These are phyloP conservation scores for Hybognathus amarus DNA, from an alignment of 2,797 vertebrate species.

Conservation along the genomic window DNA sequence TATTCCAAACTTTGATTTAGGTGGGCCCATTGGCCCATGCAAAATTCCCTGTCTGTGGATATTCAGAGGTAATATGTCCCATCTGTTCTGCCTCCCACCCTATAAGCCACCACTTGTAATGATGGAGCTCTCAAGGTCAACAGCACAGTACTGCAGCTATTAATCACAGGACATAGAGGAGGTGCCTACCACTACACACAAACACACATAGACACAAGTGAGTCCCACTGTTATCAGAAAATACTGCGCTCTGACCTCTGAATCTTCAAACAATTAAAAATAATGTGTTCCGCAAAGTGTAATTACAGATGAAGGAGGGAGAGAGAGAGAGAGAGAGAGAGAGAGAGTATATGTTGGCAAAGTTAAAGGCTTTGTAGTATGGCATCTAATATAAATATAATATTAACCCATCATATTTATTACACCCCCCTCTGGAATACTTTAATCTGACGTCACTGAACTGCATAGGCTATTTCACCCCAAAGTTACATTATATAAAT, in stretches of 20 bases:
- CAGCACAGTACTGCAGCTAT: conserved; percentile 50
- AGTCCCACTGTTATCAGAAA: conserved; percentile 31
- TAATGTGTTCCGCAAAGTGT: conserved; percentile 13
- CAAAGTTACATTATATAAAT: not conserved
- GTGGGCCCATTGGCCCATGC: conserved; percentile 18
- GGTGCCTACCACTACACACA: not conserved
- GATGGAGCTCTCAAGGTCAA: conserved; percentile 58
- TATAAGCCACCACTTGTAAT: conserved; percentile 55
- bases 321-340: not conserved
- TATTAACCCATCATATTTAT: not conserved
- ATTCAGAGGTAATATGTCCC: conserved; percentile 54
- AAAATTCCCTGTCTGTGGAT: conserved; percentile 41
- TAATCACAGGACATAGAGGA: conserved; percentile 52
- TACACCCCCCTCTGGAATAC: not conserved
- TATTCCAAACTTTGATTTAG: conserved; percentile 38
- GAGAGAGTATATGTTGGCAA: no score
- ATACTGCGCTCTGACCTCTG: conserved; percentile 30
- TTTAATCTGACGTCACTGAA: not conserved
- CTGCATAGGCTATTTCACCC: not conserved
- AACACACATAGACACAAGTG: not conserved
- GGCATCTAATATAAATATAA: no score
- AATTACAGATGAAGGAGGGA: conserved; percentile 9
- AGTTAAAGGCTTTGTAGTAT: no score
- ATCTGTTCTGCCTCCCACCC: conserved; percentile 53
- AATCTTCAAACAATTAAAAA: conserved; percentile 45